Base-by-base conservation (phyloP, 2,888 invertebrate genomes). In the Drosophila picticornis region DNA sequence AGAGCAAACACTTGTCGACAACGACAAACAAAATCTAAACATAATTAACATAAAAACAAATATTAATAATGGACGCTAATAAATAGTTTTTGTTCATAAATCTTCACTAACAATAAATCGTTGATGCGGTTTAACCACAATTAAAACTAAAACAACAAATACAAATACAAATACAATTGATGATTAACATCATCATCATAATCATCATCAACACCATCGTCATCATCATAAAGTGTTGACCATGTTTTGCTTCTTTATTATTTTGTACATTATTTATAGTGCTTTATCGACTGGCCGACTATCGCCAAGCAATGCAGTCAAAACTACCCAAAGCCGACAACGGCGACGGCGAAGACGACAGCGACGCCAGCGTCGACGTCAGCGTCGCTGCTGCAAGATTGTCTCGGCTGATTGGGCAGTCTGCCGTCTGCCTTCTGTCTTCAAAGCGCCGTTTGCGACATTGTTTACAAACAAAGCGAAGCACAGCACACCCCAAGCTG, bases 401-500 rank as follows among this genome's bases (percentile, higher is more conserved):
- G 74, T 72, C 69, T 50, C 80, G 82, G 88, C 89, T 79, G 85
- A 84, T 89, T 88, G 75, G 65, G 22, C 31, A 38, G 61, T 52
- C 65, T 80, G 87, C 32, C 5, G 78, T 61, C 72, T 82, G 83
- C 75, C 70, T 68, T 40, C 76, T 87, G 88, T 65, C 88, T 83
- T 83, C 86, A 87, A 86, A 83, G 88, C 61, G 67, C 60, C 40
- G 53, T 29, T 76, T 57, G 80, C 80, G 72, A 70, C 77, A 78
- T 88, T 87, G 86, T 87, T 88, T 90, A 83, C 81, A 79, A 85
- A 86, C 84, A 86, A 84, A 40, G n/a, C 40, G 7, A 19, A 38
- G 19, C 16, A 3, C 2, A n/a, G 4, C 34, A 4, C n/a, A 53
- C 1, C 34, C 29, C 71, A 71, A 71, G 76, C 75, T 57, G 81